Evolutionary conservation across 2,888 invertebrate species (phyloP).

Genomic region (Hipparchia semele): DNA sequence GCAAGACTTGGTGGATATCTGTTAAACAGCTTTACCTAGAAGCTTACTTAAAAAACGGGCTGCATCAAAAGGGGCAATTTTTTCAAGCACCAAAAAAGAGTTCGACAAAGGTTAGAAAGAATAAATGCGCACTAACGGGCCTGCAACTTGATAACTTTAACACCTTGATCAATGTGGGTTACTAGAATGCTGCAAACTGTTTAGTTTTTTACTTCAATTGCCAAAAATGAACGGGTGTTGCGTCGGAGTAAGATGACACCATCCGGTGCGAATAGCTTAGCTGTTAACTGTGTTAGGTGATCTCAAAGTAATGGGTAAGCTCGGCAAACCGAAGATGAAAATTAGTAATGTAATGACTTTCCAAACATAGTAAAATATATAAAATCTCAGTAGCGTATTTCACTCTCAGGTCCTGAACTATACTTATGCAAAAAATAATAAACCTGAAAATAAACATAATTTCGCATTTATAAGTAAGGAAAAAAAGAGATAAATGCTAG

Average conservation of each 20-base stretch:
- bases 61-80: slow-evolving; percentile 57
- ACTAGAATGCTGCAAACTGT: slow-evolving; percentile 64
- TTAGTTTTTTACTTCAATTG: slow-evolving; percentile 63
- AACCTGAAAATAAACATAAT: too few species aligned
- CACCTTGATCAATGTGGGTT: slow-evolving; percentile 82
- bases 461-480: too few species aligned
- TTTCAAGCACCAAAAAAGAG: slow-evolving; percentile 59
- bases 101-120: slow-evolving; percentile 63
- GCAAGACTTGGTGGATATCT: slow-evolving; percentile 31
- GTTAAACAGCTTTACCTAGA: slow-evolving; percentile 22
- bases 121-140: slow-evolving; percentile 68
- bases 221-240: slow-evolving; percentile 69
- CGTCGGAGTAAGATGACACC: slow-evolving; percentile 65
- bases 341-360: not conserved
- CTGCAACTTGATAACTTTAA: slow-evolving; percentile 77
- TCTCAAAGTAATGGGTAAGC: slow-evolving; percentile 6
- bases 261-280: slow-evolving; percentile 57
- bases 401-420: too few species aligned
- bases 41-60: slow-evolving; percentile 42
- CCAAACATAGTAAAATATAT: not conserved
- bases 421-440: too few species aligned
- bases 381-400: too few species aligned
- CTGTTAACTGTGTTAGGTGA: slow-evolving; percentile 25
- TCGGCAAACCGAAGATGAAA: too few species aligned
- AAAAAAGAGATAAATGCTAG: too few species aligned